A percentile compares a stretch with the other conserved stretches of the same genome.
Conservation (phyloP, 1,140 invertebrate species). For the Meteorus sp. region DNA sequence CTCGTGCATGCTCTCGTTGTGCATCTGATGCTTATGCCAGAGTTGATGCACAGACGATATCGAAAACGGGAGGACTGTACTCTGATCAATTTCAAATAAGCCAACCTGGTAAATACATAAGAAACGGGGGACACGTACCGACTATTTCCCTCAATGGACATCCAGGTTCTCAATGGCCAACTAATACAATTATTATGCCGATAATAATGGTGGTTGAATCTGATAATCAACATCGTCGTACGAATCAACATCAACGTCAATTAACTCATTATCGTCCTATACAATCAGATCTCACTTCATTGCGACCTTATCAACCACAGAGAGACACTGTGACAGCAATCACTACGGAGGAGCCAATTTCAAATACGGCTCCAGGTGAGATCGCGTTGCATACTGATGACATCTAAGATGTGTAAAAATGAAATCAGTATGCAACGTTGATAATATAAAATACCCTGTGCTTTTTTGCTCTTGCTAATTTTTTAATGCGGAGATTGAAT, state of each 20-base stretch:
- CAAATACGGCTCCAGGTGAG: slow-evolving; percentile 19
- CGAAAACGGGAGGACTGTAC: background rate
- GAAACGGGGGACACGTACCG: too few relatives aligned
- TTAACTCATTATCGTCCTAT: background rate
- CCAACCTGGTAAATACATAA: background rate
- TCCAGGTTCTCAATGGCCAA: background rate
- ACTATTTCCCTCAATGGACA: too few relatives aligned
- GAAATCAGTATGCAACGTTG: background rate
- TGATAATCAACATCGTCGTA: background rate
- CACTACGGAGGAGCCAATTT: background rate
- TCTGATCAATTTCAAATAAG: background rate
- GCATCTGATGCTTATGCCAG: slow-evolving; percentile 22
- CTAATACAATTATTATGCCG: slow-evolving; percentile 2
- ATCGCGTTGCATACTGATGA: background rate
- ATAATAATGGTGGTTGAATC: background rate
- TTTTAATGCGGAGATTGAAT: too few relatives aligned
- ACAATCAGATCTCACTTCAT: too few relatives aligned
- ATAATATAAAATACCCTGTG: background rate
- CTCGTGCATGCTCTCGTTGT: background rate
- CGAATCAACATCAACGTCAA: background rate
- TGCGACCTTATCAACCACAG: background rate
- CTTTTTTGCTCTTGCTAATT: too few relatives aligned
- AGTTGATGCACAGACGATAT: background rate
- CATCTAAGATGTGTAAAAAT: background rate
- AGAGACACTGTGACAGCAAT: background rate